Evolutionary conservation across 2,888 invertebrate species (phyloP).

Genomic region (Helleia helle): DNA sequence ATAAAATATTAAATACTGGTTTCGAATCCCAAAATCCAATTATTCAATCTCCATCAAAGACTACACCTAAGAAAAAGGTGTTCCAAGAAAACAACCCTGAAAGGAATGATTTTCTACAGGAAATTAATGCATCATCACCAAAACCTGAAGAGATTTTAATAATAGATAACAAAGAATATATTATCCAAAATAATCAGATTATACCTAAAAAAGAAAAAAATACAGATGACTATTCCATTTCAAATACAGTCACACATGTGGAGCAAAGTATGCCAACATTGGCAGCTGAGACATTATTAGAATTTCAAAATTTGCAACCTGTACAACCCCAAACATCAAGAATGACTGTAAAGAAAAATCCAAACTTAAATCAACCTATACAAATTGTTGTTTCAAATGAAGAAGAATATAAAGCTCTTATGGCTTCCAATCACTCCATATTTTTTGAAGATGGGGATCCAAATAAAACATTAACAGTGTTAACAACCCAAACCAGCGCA

Average conservation of each 20-base stretch:
- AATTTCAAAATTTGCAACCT: conserved; percentile 35
- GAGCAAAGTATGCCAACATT: conserved; percentile 28
- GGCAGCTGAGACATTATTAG: conserved; percentile 37
- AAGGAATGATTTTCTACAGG: conserved; percentile 34
- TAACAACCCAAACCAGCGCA: conserved; percentile 39
- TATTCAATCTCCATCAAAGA: conserved; percentile 22
- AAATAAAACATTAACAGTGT: conserved; percentile 53
- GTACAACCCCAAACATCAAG: conserved; percentile 29
- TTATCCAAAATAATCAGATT: conserved; percentile 56
- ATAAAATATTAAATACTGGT: conserved; percentile 56
- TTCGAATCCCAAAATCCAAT: conserved; percentile 25
- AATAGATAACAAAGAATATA: conserved; percentile 75
- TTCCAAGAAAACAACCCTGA: conserved; percentile 23
- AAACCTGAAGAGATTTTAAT: conserved; percentile 53
- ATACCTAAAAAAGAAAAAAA: conserved; percentile 35
- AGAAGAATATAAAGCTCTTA: conserved; percentile 63
- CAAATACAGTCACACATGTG: conserved; percentile 38
- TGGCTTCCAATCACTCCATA: conserved; percentile 57
- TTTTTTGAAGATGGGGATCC: conserved; percentile 53
- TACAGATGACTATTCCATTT: conserved; percentile 36
- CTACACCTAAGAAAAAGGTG: conserved; percentile 27
- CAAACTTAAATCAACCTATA: conserved; percentile 47
- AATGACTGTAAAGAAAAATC: conserved; percentile 42
- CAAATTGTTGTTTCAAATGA: conserved; percentile 68
- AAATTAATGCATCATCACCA: conserved; percentile 21